phyloP scores from a whole-genome alignment of 2,113 vertebrate genomes.

The Bombycilla garrulus region DNA sequence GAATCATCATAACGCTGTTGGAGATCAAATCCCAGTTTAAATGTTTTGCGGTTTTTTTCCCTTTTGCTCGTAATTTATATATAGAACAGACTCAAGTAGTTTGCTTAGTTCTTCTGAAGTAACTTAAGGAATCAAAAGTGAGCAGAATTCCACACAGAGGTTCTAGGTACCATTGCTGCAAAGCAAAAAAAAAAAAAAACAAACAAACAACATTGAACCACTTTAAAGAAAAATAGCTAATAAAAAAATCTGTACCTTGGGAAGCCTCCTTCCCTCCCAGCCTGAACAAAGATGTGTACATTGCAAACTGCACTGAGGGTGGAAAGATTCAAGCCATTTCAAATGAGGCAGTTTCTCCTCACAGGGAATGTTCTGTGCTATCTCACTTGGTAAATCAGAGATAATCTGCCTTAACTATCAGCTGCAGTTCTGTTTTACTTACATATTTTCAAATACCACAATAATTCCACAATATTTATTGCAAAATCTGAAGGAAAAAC shows the following conservation, averaged over 20 bases:
- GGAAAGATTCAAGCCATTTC: background rate
- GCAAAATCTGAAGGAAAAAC: background rate
- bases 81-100: background rate
- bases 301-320: background rate
- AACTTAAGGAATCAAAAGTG: background rate
- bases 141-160: background rate
- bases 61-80: background rate
- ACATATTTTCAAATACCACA: background rate
- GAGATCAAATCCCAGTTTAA: background rate
- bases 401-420: background rate
- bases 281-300: background rate
- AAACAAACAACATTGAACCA: background rate
- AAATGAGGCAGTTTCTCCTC: background rate
- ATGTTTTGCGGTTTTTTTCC: background rate
- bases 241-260: background rate
- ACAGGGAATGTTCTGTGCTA: background rate
- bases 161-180: background rate
- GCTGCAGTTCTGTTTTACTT: background rate
- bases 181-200: background rate
- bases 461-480: background rate
- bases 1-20: background rate
- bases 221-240: background rate
- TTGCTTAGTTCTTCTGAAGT: background rate
- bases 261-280: background rate
- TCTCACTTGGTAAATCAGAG: accelerated